Conservation (phyloP, 2,888 invertebrate genomes). For the Pterostichus niger region DNA sequence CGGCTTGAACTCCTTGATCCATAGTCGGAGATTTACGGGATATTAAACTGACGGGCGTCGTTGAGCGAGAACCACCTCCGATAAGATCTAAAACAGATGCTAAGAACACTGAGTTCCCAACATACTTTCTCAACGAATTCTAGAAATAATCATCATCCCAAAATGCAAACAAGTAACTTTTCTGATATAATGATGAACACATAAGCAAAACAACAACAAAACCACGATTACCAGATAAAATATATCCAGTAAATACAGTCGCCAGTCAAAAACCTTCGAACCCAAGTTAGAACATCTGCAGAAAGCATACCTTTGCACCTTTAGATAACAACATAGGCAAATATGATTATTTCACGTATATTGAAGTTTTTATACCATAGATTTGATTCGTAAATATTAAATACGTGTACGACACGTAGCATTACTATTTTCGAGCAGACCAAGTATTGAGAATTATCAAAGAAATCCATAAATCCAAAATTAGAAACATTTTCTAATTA, state of each 20-base stretch:
- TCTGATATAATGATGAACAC: not conserved
- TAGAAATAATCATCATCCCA: conserved; percentile 1
- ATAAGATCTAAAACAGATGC: conserved; percentile 85
- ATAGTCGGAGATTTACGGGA: conserved; percentile 91
- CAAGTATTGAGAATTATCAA: conserved; percentile 73
- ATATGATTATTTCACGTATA: not conserved
- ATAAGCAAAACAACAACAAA: not conserved
- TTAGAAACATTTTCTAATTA: conserved; percentile 21
- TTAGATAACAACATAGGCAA: not conserved
- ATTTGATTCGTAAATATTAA: conserved; percentile 3
- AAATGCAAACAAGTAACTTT: conserved; percentile 18
- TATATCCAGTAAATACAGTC: conserved; percentile 10
- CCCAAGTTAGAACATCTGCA: conserved; percentile 20
- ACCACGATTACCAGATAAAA: not conserved
- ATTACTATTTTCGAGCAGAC: conserved; percentile 35
- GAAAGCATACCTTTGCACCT: conserved; percentile 31
- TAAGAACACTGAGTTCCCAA: conserved; percentile 71
- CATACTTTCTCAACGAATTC: conserved; percentile 4
- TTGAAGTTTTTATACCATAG: not conserved
- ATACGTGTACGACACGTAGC: not conserved
- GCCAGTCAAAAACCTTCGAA: conserved; percentile 12
- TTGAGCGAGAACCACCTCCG: conserved; percentile 87
- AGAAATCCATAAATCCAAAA: conserved; percentile 23
- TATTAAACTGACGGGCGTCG: conserved; percentile 86
- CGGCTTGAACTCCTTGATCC: conserved; percentile 90